Evolutionary conservation across 2,888 invertebrate genomes (phyloP), one percentile per base, ranked within the genome.

Genomic region (Helobdella robusta): DNA sequence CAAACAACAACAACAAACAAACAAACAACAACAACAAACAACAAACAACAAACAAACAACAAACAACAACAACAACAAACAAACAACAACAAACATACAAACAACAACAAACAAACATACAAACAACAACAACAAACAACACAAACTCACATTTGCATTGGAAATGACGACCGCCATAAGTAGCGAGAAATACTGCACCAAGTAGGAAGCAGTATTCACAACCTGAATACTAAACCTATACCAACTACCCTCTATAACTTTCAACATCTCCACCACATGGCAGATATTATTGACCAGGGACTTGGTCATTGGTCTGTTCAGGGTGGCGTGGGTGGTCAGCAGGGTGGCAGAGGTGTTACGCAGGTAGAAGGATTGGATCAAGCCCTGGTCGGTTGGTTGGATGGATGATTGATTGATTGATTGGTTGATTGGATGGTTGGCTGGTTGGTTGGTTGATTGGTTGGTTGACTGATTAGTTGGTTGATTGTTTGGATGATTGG

Each of bases 181-280:
- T 11, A 54, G 32, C 18, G 35, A 28, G 34, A 35, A 3, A 20
- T 56, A 56, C 28, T 56, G 56, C 28, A 28, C 56, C n/a, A 56
- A n/a, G 18, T 56, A n/a, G 30, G 32, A 25, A n/a, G 32, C 30
- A 25, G 56, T 25, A n/a, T 56, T 32, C 8, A 32, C 28, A n/a
- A 56, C 18, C 6, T 30, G n/a, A 28, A 56, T 18, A 20, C 56
- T 56, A 28, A 28, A 56, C 56, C 28, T 56, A 32, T 36, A 28
- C 15, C 25, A 61, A n/a, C 28, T 28, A 61, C 46, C 20, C 34
- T 23, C 4, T 18, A 48, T 4, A 35, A 86, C 84, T 81, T 90
- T 89, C 44, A 91, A 79, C 68, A 89, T 83, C 78, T 92, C 90
- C 65, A 90, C 83, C 30, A 91, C 82, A 74, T 87, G 86, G 80